Percentiles rank a stretch among this genome's conserved stretches.
Evolutionary conservation across 2,888 invertebrate genomes (phyloP).

Genomic region (Dicycla oo): DNA sequence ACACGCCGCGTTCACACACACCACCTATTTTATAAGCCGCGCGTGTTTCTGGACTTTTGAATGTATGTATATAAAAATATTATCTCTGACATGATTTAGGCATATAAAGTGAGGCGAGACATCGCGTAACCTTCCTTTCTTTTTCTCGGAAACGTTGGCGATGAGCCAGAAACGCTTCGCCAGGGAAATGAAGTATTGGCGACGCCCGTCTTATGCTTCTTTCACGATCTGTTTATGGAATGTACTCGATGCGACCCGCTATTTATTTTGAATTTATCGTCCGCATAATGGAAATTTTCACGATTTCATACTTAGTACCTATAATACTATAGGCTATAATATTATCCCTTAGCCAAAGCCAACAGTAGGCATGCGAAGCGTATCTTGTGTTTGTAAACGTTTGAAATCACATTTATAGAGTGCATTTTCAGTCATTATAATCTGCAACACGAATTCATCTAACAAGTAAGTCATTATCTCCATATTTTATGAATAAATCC

Average conservation of each 20-base stretch:
- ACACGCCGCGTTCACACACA: constrained; percentile 52
- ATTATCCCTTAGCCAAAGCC: constrained; percentile 2
- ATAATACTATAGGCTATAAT: not conserved
- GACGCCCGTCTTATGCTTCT: constrained; percentile 83
- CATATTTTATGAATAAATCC: constrained; percentile 25
- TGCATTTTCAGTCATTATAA: not conserved
- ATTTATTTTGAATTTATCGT: constrained; percentile 80
- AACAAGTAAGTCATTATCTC: constrained; percentile 6
- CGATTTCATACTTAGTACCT: constrained; percentile 59
- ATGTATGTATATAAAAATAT: constrained; percentile 79
- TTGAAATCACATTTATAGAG: not conserved
- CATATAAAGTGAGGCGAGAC: constrained; percentile 88
- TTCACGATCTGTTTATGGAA: constrained; percentile 86
- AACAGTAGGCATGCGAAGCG: not conserved
- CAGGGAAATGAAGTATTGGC: constrained; percentile 86
- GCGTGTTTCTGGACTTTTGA: constrained; percentile 66
- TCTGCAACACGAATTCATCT: constrained; percentile 7
- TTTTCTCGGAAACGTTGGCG: constrained; percentile 89
- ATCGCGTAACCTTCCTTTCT: constrained; percentile 88
- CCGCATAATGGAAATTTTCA: constrained; percentile 71
- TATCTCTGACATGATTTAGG: constrained; percentile 87
- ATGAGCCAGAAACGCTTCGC: constrained; percentile 81
- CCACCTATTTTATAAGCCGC: constrained; percentile 69
- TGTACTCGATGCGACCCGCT: constrained; percentile 75
- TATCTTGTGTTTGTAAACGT: not conserved